Conservation (phyloP, 2,888 invertebrate species). For the Polydrusus cervinus region DNA sequence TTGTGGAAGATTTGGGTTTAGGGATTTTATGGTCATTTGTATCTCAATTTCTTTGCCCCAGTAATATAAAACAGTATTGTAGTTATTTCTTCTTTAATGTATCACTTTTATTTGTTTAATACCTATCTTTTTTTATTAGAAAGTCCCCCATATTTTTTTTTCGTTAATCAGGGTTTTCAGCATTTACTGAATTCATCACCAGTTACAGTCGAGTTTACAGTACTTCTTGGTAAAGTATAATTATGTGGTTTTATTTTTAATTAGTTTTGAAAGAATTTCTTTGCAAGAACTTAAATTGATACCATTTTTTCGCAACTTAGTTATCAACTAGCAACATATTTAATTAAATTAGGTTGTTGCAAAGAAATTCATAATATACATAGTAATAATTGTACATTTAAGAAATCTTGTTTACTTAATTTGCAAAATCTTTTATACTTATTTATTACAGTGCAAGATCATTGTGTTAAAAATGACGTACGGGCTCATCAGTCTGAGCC, state of each 20-base stretch:
- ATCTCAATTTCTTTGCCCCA: slow-evolving; percentile 3
- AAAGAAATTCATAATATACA: not conserved
- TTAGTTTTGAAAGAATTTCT: slow-evolving; percentile 1
- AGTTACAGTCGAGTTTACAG: slow-evolving; percentile 19
- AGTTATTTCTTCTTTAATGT: not conserved
- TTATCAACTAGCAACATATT: not conserved
- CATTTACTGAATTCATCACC: slow-evolving; percentile 20
- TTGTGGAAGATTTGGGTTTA: not conserved
- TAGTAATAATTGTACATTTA: not conserved
- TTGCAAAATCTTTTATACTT: not conserved
- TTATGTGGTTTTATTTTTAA: slow-evolving; percentile 17
- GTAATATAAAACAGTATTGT: not conserved
- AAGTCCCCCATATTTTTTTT: not conserved
- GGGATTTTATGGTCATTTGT: not conserved
- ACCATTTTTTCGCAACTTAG: not conserved
- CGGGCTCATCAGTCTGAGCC: not conserved
- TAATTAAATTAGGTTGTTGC: not conserved
- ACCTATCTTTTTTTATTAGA: not conserved
- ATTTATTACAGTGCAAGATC: not conserved
- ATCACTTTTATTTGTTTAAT: no score
- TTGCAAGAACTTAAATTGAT: not conserved
- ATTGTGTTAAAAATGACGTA: not conserved
- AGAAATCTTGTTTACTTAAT: not conserved
- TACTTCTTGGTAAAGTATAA: slow-evolving; percentile 25
- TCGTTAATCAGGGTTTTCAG: slow-evolving; percentile 28